These are phyloP conservation scores for Eucriotettix oculatus DNA, from an alignment of 2,888 invertebrate genomes.

Conservation along the genomic window DNA sequence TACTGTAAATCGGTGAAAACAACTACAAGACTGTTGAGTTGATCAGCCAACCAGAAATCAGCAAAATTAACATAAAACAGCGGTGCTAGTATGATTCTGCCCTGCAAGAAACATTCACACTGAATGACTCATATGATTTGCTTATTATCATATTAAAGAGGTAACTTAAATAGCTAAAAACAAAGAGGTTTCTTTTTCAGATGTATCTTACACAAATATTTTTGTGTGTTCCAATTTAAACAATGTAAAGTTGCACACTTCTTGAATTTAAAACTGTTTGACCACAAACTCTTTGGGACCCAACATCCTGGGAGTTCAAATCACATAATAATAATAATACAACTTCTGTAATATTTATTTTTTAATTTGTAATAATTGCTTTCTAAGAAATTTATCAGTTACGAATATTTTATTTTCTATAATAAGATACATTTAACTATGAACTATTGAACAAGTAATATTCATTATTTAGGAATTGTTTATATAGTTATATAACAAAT, in stretches of 20 bases:
- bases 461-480: neutral
- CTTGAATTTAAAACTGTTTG: too few relatives aligned
- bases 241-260: too few relatives aligned
- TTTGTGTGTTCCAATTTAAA: neutral
- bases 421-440: too few relatives aligned
- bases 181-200: neutral
- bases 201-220: neutral
- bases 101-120: constrained; percentile 23
- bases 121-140: neutral
- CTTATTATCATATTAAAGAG: neutral
- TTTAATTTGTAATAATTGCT: too few relatives aligned
- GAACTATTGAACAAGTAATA: too few relatives aligned
- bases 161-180: neutral
- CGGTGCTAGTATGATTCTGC: constrained; percentile 50
- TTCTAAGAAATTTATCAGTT: too few relatives aligned
- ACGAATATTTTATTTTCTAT: too few relatives aligned
- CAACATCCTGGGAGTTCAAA: too few relatives aligned
- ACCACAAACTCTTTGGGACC: too few relatives aligned
- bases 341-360: too few relatives aligned
- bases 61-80: constrained; percentile 66
- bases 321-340: too few relatives aligned
- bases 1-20: constrained; percentile 66
- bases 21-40: constrained; percentile 59
- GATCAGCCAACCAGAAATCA: constrained; percentile 77
- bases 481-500: neutral